Evolutionary conservation across 2,888 invertebrate genomes (phyloP).

Genomic region (Mellilla xanthometata): DNA sequence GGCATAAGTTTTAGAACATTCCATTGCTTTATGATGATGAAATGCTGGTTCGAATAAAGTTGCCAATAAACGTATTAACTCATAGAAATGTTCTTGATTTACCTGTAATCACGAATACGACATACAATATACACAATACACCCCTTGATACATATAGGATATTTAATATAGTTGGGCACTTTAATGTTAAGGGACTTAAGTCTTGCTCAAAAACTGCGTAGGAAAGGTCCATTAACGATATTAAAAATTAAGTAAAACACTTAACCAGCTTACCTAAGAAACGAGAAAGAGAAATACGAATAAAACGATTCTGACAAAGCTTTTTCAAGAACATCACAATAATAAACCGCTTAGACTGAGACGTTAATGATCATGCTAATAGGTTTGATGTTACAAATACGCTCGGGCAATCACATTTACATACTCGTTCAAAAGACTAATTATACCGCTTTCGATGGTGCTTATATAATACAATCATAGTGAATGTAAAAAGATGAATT

Average conservation of each 20-base stretch:
- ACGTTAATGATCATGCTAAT: slow-evolving; percentile 12
- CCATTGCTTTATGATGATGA: too few relatives aligned
- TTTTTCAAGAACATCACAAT: too few relatives aligned
- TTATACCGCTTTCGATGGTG: neutral
- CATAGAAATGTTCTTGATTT: too few relatives aligned
- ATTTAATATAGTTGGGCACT: neutral
- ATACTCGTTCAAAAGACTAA: slow-evolving; percentile 1
- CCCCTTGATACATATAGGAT: neutral
- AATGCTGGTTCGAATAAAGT: too few relatives aligned
- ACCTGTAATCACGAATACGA: too few relatives aligned
- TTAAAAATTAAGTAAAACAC: too few relatives aligned
- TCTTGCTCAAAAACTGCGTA: slow-evolving; percentile 16
- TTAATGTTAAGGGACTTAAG: slow-evolving; percentile 26
- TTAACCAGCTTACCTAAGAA: too few relatives aligned
- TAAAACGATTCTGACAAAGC: too few relatives aligned
- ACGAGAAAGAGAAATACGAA: too few relatives aligned
- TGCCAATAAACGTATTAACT: too few relatives aligned
- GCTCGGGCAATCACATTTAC: slow-evolving; percentile 6
- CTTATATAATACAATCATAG: neutral
- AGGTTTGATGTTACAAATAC: slow-evolving; percentile 16
- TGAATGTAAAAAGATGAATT: too few relatives aligned
- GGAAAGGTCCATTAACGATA: slow-evolving; percentile 7
- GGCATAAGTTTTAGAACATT: slow-evolving; percentile 36
- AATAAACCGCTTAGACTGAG: neutral
- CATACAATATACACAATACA: too few relatives aligned